Evolutionary conservation across 64 coral and sea anemone species (phyloP).

Genomic region (Porites australiensis): DNA sequence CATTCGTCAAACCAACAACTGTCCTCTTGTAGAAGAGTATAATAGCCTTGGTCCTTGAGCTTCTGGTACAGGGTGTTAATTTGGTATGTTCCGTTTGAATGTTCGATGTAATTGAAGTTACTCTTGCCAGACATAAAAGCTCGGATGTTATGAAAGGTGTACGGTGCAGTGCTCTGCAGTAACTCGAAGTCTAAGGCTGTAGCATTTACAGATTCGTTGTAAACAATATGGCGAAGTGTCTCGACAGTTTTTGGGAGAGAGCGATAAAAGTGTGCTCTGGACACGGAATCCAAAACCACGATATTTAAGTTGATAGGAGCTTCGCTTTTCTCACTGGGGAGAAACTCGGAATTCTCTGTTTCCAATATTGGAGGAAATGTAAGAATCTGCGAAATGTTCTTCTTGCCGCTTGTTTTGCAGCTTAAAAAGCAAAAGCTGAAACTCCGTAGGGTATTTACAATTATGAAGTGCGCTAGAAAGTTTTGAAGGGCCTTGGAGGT

Average conservation of each 20-base stretch:
- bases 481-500: constrained; percentile 7
- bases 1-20: constrained; percentile 95
- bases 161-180: constrained; percentile 81
- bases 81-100: constrained; percentile 74
- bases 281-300: constrained; percentile 85
- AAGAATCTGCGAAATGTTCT: constrained; percentile 32
- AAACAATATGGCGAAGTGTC: constrained; percentile 76
- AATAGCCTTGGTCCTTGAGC: constrained; percentile 85
- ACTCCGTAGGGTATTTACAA: neutral
- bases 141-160: constrained; percentile 86
- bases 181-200: constrained; percentile 90
- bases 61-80: constrained; percentile 75
- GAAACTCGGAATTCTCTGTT: constrained; percentile 31
- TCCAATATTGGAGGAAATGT: constrained; percentile 59
- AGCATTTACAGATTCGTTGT: constrained; percentile 58
- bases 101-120: constrained; percentile 76
- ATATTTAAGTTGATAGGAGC: constrained; percentile 84
- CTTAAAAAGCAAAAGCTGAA: constrained; percentile 71
- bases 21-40: constrained; percentile 90
- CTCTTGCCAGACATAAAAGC: constrained; percentile 84
- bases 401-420: constrained; percentile 8
- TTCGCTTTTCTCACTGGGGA: constrained; percentile 8
- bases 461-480: constrained; percentile 7
- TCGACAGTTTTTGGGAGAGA: constrained; percentile 79
- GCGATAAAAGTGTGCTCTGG: constrained; percentile 87